Conservation (phyloP, 2,797 vertebrate species). For the Tangara arthus region DNA sequence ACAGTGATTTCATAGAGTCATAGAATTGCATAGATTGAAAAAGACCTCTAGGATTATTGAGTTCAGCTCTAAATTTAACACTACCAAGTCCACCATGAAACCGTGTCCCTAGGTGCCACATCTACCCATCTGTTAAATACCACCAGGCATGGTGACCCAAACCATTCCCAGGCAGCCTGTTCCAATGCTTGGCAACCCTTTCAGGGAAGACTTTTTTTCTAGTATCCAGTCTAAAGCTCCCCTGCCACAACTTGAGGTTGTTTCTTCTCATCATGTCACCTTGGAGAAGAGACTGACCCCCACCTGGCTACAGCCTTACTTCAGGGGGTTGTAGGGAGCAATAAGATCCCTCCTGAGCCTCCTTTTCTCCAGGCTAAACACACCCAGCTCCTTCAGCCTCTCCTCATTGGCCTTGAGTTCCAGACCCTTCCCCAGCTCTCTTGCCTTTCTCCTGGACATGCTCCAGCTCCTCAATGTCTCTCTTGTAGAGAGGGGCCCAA, state of each 20-base stretch:
- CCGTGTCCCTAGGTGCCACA: too few relatives aligned
- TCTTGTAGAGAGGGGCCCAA: background rate
- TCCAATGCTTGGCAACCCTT: background rate
- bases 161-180: background rate
- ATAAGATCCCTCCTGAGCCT: rapidly evolving
- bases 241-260: background rate
- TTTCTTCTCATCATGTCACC: background rate
- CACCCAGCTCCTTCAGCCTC: background rate
- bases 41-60: background rate
- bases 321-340: background rate
- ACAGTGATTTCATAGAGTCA: background rate
- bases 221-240: background rate
- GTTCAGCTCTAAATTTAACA: background rate
- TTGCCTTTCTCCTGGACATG: rapidly evolving
- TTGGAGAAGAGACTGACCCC: background rate
- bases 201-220: background rate
- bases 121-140: background rate
- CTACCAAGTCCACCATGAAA: background rate
- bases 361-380: background rate
- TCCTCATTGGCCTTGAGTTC: background rate
- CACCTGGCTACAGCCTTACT: background rate
- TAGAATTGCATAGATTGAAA: background rate
- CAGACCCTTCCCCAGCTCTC: rapidly evolving
- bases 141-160: background rate
- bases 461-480: background rate